phyloP scores from a whole-genome alignment of 2,113 vertebrate genomes.

The Halichoeres trimaculatus region DNA sequence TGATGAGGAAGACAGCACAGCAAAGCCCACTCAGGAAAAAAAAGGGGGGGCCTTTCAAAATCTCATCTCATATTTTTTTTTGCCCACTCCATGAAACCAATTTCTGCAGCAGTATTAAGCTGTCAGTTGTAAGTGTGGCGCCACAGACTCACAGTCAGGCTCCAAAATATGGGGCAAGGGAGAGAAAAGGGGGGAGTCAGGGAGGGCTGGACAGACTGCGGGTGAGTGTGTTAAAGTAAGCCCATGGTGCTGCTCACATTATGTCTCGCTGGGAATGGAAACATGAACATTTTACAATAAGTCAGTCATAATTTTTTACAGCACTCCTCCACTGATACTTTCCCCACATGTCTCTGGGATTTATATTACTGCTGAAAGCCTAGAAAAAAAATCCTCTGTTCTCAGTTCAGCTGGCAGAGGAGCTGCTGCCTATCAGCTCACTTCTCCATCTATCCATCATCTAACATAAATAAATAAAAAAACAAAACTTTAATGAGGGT shows the following conservation, averaged over 20 bases:
- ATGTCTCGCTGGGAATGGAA: constrained; percentile 68
- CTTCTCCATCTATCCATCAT: constrained; percentile 46
- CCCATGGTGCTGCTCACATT: constrained; percentile 50
- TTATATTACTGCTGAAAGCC: constrained; percentile 54
- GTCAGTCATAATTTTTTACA: constrained; percentile 65
- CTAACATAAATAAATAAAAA: constrained; percentile 42
- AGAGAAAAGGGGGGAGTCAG: neutral
- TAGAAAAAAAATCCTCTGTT: constrained; percentile 33
- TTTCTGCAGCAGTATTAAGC: constrained; percentile 74
- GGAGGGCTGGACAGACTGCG: constrained; percentile 42
- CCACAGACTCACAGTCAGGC: constrained; percentile 68
- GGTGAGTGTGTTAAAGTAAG: constrained; percentile 64
- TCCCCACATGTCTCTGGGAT: constrained; percentile 71
- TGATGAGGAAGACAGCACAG: constrained; percentile 69
- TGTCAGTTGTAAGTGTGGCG: constrained; percentile 77
- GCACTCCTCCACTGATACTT: constrained; percentile 67
- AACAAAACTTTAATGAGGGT: constrained; percentile 68
- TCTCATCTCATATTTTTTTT: constrained; percentile 54
- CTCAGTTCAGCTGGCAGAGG: constrained; percentile 46
- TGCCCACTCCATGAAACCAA: constrained; percentile 70
- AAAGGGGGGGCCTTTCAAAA: constrained; percentile 57
- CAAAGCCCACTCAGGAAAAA: constrained; percentile 45
- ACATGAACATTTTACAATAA: constrained; percentile 71
- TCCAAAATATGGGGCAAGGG: constrained; percentile 61
- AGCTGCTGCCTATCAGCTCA: constrained; percentile 45